Percentiles rank a stretch among this genome's conserved stretches.
Evolutionary conservation across 2,113 vertebrate genomes (phyloP).

Genomic region (Calyptomena viridis): DNA sequence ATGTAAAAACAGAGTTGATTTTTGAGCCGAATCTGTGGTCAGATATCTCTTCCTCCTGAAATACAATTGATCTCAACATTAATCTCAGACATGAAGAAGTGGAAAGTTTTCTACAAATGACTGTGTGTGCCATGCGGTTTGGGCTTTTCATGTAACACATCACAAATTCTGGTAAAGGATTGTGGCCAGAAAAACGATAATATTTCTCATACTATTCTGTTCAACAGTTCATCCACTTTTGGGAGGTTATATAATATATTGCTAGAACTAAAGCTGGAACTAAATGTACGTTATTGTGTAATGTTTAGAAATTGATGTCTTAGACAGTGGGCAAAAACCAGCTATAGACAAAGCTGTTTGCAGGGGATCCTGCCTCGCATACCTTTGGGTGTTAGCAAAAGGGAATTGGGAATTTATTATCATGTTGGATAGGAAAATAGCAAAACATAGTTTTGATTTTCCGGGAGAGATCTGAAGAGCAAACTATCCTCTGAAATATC

Average conservation of each 20-base stretch:
- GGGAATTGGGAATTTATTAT: not conserved
- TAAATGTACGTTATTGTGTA: not conserved
- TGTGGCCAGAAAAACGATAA: not conserved
- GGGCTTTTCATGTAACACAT: conserved; percentile 9
- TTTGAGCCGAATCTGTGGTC: conserved; percentile 26
- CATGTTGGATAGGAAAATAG: not conserved
- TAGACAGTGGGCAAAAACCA: not conserved
- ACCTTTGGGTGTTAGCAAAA: not conserved
- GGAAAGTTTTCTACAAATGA: conserved; percentile 36
- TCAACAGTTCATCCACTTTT: not conserved
- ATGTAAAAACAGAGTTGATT: not conserved
- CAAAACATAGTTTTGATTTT: not conserved
- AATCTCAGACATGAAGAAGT: not conserved
- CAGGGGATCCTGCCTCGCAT: not conserved
- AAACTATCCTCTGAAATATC: not conserved
- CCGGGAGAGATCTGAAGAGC: not conserved
- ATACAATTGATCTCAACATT: not conserved
- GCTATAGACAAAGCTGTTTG: not conserved
- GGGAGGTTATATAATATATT: not conserved
- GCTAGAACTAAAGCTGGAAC: not conserved
- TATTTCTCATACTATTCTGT: not conserved
- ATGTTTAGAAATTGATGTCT: not conserved
- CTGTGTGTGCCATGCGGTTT: not conserved
- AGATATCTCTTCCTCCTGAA: conserved; percentile 12
- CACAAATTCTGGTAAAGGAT: not conserved